Conservation (phyloP, 2,797 vertebrate genomes). For the Chloroceryle amazona region DNA sequence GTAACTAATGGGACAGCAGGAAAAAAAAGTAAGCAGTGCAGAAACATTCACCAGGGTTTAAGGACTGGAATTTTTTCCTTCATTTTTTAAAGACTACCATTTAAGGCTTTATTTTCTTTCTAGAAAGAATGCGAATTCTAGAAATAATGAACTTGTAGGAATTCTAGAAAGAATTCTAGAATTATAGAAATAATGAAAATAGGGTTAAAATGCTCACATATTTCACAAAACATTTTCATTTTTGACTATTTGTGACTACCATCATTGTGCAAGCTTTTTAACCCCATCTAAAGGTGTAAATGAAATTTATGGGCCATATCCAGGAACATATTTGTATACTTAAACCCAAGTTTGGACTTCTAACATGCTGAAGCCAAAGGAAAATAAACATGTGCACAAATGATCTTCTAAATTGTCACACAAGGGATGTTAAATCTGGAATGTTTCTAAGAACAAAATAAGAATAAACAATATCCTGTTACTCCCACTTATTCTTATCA, state of each 20-base stretch:
- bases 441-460: background rate
- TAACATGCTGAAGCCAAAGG: background rate
- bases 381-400: background rate
- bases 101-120: background rate
- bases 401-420: background rate
- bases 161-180: no score
- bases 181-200: background rate
- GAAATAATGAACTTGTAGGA: background rate
- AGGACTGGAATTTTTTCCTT: background rate
- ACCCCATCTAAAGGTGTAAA: background rate
- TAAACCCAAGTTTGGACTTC: background rate
- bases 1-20: slow-evolving; percentile 45
- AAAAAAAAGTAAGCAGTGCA: slow-evolving; percentile 15
- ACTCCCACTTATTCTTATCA: background rate
- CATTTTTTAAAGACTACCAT: background rate
- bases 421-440: background rate
- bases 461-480: background rate
- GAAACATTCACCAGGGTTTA: background rate
- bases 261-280: background rate
- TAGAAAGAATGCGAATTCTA: background rate
- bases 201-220: background rate
- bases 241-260: background rate
- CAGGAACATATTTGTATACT: background rate
- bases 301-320: background rate
- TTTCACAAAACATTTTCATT: background rate